Evolutionary conservation across 2,113 vertebrate genomes (phyloP).

Genomic region (Sphyrna mokarran): DNA sequence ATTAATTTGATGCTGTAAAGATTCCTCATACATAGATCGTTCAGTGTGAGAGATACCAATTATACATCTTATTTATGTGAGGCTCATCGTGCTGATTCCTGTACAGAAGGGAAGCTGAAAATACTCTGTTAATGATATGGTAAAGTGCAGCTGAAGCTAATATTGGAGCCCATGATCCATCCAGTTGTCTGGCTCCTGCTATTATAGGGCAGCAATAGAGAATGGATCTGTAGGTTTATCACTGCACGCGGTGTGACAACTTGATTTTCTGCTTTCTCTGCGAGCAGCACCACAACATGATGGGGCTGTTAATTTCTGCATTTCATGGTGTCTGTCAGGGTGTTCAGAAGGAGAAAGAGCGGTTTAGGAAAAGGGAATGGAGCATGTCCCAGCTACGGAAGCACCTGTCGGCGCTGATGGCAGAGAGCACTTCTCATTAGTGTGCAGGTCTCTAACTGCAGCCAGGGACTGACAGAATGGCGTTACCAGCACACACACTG

Average conservation of each 20-base stretch:
- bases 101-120: slow-evolving; percentile 15
- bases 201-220: slow-evolving; percentile 77
- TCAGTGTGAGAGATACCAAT: slow-evolving; percentile 12
- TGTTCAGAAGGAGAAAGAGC: slow-evolving; percentile 46
- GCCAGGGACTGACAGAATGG: slow-evolving; percentile 68
- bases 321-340: slow-evolving; percentile 80
- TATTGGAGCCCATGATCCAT: slow-evolving; percentile 53
- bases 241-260: slow-evolving; percentile 78
- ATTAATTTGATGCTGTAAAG: slow-evolving; percentile 29
- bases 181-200: slow-evolving; percentile 78
- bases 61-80: not conserved
- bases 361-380: slow-evolving; percentile 66
- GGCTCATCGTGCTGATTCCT: not conserved
- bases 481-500: slow-evolving; percentile 63
- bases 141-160: slow-evolving; percentile 56
- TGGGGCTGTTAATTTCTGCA: slow-evolving; percentile 83
- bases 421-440: slow-evolving; percentile 86
- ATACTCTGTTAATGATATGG: slow-evolving; percentile 61
- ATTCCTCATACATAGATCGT: not conserved
- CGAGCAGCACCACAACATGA: slow-evolving; percentile 80
- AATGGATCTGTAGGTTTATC: slow-evolving; percentile 74
- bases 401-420: slow-evolving; percentile 84
- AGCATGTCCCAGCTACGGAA: slow-evolving; percentile 78
- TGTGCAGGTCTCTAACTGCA: slow-evolving; percentile 73
- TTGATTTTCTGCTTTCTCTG: slow-evolving; percentile 85